Conservation (phyloP, 2,113 vertebrate genomes). For the Noturus placidus region DNA sequence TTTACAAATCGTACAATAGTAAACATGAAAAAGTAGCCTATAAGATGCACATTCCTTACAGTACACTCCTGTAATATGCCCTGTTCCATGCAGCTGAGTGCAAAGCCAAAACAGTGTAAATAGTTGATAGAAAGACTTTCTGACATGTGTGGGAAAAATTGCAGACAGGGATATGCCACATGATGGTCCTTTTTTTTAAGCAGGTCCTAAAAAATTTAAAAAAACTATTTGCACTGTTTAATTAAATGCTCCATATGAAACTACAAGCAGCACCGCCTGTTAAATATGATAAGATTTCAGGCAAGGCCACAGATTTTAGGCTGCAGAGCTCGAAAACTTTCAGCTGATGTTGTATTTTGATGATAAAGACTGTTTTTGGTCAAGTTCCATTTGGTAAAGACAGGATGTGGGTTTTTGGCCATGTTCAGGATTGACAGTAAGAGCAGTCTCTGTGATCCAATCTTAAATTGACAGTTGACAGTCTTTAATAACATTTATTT, state of each 20-base stretch:
- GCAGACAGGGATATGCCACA: background rate
- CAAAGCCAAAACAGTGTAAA: background rate
- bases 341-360: background rate
- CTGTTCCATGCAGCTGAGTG: background rate
- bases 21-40: conserved; percentile 9
- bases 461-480: background rate
- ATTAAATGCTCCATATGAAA: background rate
- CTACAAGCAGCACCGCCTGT: background rate
- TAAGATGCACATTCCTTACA: background rate
- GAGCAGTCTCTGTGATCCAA: background rate
- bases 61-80: background rate
- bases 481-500: background rate
- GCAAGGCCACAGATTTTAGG: background rate
- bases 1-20: background rate
- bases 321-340: background rate
- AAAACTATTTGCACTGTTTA: background rate
- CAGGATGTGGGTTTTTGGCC: background rate
- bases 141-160: background rate
- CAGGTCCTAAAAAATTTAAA: background rate
- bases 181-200: background rate
- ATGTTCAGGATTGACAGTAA: background rate
- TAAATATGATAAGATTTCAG: background rate
- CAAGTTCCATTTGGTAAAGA: background rate
- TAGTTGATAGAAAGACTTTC: background rate
- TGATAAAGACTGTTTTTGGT: background rate